These are phyloP conservation scores for Aelia acuminata DNA, from an alignment of 2,888 invertebrate species.

Conservation along the genomic window DNA sequence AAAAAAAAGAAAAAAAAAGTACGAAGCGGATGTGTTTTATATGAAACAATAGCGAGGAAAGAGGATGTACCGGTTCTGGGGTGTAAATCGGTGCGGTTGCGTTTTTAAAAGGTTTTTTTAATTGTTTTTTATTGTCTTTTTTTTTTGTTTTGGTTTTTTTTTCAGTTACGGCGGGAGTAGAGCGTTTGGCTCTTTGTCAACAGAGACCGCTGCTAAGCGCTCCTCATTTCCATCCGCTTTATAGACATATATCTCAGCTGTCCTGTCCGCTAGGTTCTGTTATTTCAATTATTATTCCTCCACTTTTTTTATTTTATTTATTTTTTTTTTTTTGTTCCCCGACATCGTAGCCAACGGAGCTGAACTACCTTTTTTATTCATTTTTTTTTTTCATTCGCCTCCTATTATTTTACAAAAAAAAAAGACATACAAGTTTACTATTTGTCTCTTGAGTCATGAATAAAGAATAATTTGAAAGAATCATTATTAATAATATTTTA, in stretches of 20 bases:
- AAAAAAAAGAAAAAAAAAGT: slow-evolving; percentile 1
- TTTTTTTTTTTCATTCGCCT: background rate
- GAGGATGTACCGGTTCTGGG: slow-evolving; percentile 42
- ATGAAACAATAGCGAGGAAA: slow-evolving; percentile 42
- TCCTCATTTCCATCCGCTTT: slow-evolving; percentile 46
- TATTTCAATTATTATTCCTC: slow-evolving; percentile 16
- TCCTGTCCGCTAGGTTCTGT: background rate
- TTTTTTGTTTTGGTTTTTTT: background rate
- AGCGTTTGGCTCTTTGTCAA: slow-evolving; percentile 17
- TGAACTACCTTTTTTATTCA: background rate
- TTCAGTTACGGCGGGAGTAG: background rate
- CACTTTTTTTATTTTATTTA: background rate
- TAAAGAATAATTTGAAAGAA: too few species aligned
- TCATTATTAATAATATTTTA: too few species aligned
- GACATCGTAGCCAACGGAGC: background rate
- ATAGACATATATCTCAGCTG: slow-evolving; percentile 35
- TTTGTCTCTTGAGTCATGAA: too few species aligned
- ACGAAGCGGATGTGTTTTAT: slow-evolving; percentile 29
- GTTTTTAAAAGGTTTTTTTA: slow-evolving; percentile 42
- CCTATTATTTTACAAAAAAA: background rate
- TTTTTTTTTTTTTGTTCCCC: background rate
- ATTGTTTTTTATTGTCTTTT: slow-evolving; percentile 12
- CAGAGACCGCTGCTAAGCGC: slow-evolving; percentile 27
- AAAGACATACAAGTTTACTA: too few species aligned
- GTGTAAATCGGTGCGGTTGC: slow-evolving; percentile 45